Evolutionary conservation across 2,888 invertebrate genomes (phyloP), one percentile per base, ranked within the genome.

Genomic region (Microdon myrmicae): DNA sequence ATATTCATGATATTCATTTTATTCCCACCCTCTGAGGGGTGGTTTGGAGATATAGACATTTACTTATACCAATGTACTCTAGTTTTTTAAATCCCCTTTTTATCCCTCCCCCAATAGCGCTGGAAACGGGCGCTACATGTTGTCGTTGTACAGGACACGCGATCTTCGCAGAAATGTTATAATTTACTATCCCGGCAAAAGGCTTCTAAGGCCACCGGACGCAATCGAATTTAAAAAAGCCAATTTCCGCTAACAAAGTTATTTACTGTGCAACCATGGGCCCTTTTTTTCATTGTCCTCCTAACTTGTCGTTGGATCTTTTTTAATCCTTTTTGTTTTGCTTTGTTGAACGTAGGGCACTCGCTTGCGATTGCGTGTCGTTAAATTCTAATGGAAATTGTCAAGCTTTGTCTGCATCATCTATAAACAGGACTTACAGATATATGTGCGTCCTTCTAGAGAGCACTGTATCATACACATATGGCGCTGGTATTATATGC

Each of bases 341-440:
- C 6, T 9, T 39, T 47, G 26, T 44, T 32, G 14, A 9, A 26
- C n/a, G 17, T 4, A 25, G 9, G 1, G 13, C 35, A 25, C 39
- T 29, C 41, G 23, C 32, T 7, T 37, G 23, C 28, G 25, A 41
- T 60, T 54, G 28, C 38, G 28, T 55, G 61, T 56, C 61, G 56
- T 64, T 64, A 64, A 56, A 64, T 56, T 56, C 58, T 58, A 64
- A 58, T 58, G 64, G 64, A 34, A 53, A 58, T 53, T 58, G 58
- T 64, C 64, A 64, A 64, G 47, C 64, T 53, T 28, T 39, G 8
- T n/a, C n/a, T n/a, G 51, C 34, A 51, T 39, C 49, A 39, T 35
- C 58, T 43, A 53, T 58, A 58, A 58, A n/a, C n/a, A n/a, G n/a
- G n/a, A n/a, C n/a, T n/a, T n/a, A n/a, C n/a, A n/a, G n/a, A n/a